These are phyloP conservation scores for Chrysolophus pictus DNA, from an alignment of 2,797 vertebrate genomes.

Conservation along the genomic window DNA sequence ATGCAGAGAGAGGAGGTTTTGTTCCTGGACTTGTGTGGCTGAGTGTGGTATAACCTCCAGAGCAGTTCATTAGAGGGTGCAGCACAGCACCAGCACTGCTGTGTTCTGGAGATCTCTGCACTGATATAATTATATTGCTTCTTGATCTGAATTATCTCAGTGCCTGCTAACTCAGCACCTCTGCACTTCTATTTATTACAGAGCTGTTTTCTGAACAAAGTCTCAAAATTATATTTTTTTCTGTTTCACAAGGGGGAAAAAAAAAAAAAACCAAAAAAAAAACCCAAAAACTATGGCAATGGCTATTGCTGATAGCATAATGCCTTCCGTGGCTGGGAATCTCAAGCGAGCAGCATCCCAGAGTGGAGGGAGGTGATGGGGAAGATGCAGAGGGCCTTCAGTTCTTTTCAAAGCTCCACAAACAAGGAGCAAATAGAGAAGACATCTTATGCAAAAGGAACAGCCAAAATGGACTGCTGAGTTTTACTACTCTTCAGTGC, in stretches of 20 bases:
- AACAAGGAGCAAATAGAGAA: background rate
- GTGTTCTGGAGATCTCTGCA: background rate
- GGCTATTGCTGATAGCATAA: conserved; percentile 27
- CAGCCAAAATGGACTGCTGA: background rate
- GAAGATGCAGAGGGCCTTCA: background rate
- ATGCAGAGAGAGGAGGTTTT: background rate
- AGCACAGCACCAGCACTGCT: background rate
- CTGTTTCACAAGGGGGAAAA: background rate
- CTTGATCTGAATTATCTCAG: background rate
- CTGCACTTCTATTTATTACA: background rate
- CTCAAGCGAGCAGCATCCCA: background rate
- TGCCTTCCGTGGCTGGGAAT: conserved; percentile 26
- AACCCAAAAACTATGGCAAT: background rate
- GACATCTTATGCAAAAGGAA: background rate
- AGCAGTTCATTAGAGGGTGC: background rate
- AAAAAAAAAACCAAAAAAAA: background rate
- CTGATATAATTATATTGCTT: background rate
- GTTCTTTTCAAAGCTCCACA: background rate
- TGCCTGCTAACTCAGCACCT: conserved; percentile 12
- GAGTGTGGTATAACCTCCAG: background rate
- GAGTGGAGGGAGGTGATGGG: background rate
- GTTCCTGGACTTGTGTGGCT: background rate
- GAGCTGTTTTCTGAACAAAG: background rate
- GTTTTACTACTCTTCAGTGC: background rate
- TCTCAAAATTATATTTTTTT: background rate